Evolutionary conservation across 2,113 vertebrate species (phyloP).

Genomic region (Ochotona princeps): DNA sequence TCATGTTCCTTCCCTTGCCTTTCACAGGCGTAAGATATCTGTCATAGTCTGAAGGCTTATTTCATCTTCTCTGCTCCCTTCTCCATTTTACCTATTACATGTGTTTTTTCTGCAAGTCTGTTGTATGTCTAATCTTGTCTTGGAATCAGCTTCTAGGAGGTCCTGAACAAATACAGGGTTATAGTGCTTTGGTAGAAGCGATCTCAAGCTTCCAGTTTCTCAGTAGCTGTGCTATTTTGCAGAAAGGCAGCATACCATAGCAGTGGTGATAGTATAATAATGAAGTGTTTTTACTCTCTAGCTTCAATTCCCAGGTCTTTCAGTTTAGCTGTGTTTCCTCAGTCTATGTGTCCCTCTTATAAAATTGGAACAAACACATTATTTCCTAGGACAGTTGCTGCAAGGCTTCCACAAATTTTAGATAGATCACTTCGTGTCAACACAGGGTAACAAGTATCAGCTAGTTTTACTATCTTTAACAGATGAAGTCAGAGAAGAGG

Average conservation of each 20-base stretch:
- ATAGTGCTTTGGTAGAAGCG: slow-evolving; percentile 11
- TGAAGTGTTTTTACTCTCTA: neutral
- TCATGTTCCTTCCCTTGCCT: neutral
- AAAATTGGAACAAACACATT: neutral
- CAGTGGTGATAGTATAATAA: neutral
- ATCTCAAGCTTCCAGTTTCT: slow-evolving; percentile 8
- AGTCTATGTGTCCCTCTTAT: slow-evolving; percentile 6
- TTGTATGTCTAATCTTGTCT: slow-evolving; percentile 13
- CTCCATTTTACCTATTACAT: neutral
- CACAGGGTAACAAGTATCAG: neutral
- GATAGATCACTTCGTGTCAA: neutral
- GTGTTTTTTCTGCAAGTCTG: neutral
- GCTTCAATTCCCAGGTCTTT: neutral
- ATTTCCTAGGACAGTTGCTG: neutral
- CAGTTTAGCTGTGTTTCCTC: slow-evolving; percentile 30
- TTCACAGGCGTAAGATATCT: neutral
- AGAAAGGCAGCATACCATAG: neutral
- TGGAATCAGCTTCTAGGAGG: slow-evolving; percentile 24
- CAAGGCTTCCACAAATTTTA: slow-evolving; percentile 34
- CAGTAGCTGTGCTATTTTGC: neutral
- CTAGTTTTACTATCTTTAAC: slow-evolving; percentile 21
- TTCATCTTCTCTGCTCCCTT: neutral
- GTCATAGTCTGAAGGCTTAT: neutral
- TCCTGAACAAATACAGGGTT: neutral
- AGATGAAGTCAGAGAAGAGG: slow-evolving; percentile 28